Evolutionary conservation across 2,113 vertebrate species (phyloP), one percentile per base, ranked within the genome.

Genomic region (Bubalus kerabau): DNA sequence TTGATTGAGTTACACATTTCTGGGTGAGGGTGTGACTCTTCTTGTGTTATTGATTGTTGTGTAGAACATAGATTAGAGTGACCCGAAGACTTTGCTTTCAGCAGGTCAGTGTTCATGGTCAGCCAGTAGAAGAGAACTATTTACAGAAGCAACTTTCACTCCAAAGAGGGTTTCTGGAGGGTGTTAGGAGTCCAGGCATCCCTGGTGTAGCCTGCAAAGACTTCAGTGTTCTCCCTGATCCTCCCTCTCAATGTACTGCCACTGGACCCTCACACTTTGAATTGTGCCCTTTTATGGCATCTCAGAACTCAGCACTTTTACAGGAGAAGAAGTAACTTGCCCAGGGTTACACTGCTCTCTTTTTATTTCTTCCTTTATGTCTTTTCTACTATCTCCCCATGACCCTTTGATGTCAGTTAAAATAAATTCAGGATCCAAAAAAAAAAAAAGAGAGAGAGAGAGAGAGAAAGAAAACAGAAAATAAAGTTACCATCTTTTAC

Each of bases 51-150:
- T 50, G 91, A 98, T 97, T 0, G 0, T 32, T 82, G 56, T 98
- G 98, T 97, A 96, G 83, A 82, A 97, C 98, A 97, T 17, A 97
- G 91, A 97, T 97, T 93, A 87, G 78, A 93, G 80, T 83, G 83
- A 92, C 93, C 95, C 3, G 15, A 30, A 11, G 46, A 85, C 93
- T 90, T 86, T 54, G 40, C 32, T 57, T 90, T n/a, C 80, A n/a
- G 91, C 13, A 1, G 96, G 89, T 85, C 95, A 94, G 83, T n/a
- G 78, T 17, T 67, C 67, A 15, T 40, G 46, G 91, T 74, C 82
- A 94, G 76, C 6, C 16, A 12, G 57, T 1, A 5, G 71, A 81
- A 87, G 57, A 95, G 54, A 2, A 28, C 57, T 6, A 3, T 94
- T 48, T 52, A 28, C 57, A n/a, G 48, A 94, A 88, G 59, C 10